Percentiles rank a stretch among this genome's conserved stretches.
These are phyloP conservation scores for Prolemur simus DNA, from an alignment of 2,113 vertebrate species.

Conservation along the genomic window DNA sequence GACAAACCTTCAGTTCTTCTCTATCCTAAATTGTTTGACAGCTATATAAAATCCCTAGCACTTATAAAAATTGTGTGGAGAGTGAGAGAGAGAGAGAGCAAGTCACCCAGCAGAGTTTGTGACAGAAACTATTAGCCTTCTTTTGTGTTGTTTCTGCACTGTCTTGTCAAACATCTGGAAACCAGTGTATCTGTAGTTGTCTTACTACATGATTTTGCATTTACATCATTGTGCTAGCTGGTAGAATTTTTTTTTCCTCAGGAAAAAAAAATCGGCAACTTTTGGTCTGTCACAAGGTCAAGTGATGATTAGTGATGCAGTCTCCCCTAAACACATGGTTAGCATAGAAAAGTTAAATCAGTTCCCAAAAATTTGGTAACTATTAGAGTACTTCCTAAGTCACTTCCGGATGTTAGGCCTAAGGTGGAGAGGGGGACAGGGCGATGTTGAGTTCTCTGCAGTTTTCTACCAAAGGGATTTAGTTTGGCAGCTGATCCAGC, in stretches of 20 bases:
- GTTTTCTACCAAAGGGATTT: constrained; percentile 83
- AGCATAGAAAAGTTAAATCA: constrained; percentile 86
- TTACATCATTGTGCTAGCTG: constrained; percentile 94
- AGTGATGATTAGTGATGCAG: constrained; percentile 95
- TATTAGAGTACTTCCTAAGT: constrained; percentile 97
- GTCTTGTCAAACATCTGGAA: constrained; percentile 97
- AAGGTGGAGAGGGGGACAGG: constrained; percentile 82
- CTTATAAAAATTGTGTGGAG: constrained; percentile 73
- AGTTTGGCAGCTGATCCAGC: constrained; percentile 85
- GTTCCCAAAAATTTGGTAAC: constrained; percentile 98
- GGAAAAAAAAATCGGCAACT: constrained; percentile 81
- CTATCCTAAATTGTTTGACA: constrained; percentile 86
- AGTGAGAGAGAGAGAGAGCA: background rate
- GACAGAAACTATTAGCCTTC: constrained; percentile 87
- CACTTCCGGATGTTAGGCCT: constrained; percentile 95
- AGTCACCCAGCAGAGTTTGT: constrained; percentile 87
- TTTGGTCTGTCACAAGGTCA: constrained; percentile 92
- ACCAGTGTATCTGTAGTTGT: constrained; percentile 90
- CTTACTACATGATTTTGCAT: constrained; percentile 91
- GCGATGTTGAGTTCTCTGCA: constrained; percentile 60
- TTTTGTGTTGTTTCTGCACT: constrained; percentile 83
- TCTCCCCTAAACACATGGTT: constrained; percentile 95
- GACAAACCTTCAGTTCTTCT: constrained; percentile 79
- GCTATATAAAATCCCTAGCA: constrained; percentile 82
- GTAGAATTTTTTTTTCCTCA: constrained; percentile 83